Evolutionary conservation across 2,113 vertebrate species (phyloP).

Genomic region (Pelobates fuscus): DNA sequence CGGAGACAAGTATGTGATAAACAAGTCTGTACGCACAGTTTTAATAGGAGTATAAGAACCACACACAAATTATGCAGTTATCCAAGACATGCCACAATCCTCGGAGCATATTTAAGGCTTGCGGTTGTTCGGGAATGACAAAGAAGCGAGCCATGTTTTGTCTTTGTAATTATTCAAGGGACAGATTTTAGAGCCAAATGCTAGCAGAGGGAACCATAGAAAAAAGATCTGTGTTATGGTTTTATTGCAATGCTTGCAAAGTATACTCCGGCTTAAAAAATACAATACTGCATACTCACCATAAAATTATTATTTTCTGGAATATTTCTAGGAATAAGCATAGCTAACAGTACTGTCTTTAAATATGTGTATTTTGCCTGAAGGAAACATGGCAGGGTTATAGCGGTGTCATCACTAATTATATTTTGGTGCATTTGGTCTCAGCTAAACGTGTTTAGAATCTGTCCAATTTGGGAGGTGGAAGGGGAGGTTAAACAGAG

Average conservation of each 20-base stretch:
- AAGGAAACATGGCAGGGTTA: too few relatives aligned
- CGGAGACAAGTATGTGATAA: slow-evolving; percentile 37
- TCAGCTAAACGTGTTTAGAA: too few relatives aligned
- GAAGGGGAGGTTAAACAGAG: too few relatives aligned
- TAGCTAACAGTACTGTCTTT: too few relatives aligned
- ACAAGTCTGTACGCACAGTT: slow-evolving; percentile 25
- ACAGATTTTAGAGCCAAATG: slow-evolving; percentile 25
- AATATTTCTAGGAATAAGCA: slow-evolving; percentile 32
- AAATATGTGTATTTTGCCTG: too few relatives aligned
- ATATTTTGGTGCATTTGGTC: too few relatives aligned
- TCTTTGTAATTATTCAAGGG: slow-evolving; percentile 42
- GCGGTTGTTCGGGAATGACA: slow-evolving; percentile 41
- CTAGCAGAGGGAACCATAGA: slow-evolving; percentile 33
- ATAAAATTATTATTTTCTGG: slow-evolving; percentile 32
- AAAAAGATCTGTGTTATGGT: background rate
- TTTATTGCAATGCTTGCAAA: slow-evolving; percentile 41
- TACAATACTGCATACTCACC: background rate
- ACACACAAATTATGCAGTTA: slow-evolving; percentile 44
- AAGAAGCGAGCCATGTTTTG: slow-evolving; percentile 27
- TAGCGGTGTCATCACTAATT: too few relatives aligned
- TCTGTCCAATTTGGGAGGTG: too few relatives aligned
- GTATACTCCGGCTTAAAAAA: background rate
- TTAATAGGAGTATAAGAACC: slow-evolving; percentile 45
- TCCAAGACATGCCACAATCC: slow-evolving; percentile 30
- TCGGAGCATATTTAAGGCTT: slow-evolving; percentile 44